Percentiles rank a stretch among this genome's conserved stretches.
These are phyloP conservation scores for Pristiophorus japonicus DNA, from an alignment of 2,113 vertebrate genomes.

Conservation along the genomic window DNA sequence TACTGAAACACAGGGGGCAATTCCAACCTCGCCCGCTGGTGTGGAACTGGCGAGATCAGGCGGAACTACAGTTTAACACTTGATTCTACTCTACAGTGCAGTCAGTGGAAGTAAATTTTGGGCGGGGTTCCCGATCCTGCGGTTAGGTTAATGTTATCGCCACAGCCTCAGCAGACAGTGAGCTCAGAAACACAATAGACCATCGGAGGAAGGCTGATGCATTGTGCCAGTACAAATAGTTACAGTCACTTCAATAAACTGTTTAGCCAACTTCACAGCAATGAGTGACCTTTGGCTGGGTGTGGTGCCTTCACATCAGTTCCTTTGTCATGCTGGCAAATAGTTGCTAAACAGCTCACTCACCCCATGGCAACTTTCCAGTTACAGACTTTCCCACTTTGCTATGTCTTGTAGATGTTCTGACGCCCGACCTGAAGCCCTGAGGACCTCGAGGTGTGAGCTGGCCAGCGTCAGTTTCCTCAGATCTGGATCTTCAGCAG, in stretches of 20 bases:
- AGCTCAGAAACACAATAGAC: background rate
- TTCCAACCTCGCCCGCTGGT: background rate
- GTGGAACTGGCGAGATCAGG: background rate
- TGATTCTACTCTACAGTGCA: background rate
- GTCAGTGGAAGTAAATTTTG: background rate
- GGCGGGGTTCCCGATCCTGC: background rate
- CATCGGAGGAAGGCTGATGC: background rate
- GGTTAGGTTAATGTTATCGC: background rate
- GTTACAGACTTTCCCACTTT: background rate
- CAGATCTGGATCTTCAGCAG: background rate
- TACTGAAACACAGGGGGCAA: background rate
- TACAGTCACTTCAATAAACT: background rate
- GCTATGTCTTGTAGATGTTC: background rate
- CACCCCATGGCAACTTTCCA: background rate
- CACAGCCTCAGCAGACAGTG: background rate
- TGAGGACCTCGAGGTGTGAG: background rate
- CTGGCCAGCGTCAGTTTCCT: background rate
- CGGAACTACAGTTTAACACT: background rate
- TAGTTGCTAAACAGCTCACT: background rate
- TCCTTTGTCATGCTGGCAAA: background rate
- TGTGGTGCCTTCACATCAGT: background rate
- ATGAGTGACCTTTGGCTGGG: background rate
- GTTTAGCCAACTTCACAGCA: background rate
- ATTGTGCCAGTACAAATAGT: background rate
- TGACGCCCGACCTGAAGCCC: background rate